Evolutionary conservation across 2,113 vertebrate species (phyloP), one percentile per base, ranked within the genome.

Genomic region (Amia ocellicauda): DNA sequence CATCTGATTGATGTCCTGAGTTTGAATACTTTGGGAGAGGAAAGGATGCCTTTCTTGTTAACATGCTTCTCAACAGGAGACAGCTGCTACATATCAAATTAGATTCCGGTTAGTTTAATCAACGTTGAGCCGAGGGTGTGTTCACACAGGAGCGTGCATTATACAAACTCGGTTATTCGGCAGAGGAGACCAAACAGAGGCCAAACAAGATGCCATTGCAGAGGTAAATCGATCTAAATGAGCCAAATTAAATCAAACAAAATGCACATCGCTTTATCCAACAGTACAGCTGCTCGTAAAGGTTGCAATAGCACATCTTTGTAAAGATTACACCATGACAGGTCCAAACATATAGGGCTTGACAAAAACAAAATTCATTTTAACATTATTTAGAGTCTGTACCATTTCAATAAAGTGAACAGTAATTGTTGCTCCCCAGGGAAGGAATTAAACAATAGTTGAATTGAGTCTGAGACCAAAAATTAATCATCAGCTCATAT

Each of bases 1-100:
- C 69, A 72, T 63, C 49, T 58, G 70, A 64, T 60, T 63, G 63
- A 63, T 66, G 55, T 75, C 76, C 74, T 59, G 22, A 29, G 50
- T 60, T 68, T 64, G 14, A 10, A 49, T 10, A 54, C 61, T 73
- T 47, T 23, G 40, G 5, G 20, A 59, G 53, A 54, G 29, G 50
- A 7, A 58, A 22, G 45, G n/a, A 58, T 56, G 23, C 52, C 27
- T 28, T 56, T 70, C n/a, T 45, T 27, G 11, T 71, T 47, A 45
- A 40, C 53, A 59, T 60, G n/a, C 63, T n/a, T 16, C 58, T 41
- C 24, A 4, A 17, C 58, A 26, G 23, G 19, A 23, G n/a, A 31
- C 24, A 42, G 58, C 51, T n/a, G 36, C 17, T 20, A 53, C 57
- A 58, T 36, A 58, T 59, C 13, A 23, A 49, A 66, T 52, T 57